Conservation (phyloP, 1,140 invertebrate species). For the Agrypnia vestita region DNA sequence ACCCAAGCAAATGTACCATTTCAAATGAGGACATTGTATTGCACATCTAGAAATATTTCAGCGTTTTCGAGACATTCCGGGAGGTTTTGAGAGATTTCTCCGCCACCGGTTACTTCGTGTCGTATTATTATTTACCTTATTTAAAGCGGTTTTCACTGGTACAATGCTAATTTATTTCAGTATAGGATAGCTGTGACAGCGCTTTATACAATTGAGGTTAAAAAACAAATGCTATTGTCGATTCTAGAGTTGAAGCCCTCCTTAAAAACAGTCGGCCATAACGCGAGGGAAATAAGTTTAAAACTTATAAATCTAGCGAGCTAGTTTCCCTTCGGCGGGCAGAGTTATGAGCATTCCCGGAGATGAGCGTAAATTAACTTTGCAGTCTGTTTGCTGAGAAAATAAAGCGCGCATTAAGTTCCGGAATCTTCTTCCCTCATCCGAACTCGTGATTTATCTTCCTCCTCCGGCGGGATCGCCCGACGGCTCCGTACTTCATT, state of each 20-base stretch:
- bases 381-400: slow-evolving; percentile 54
- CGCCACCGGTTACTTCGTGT: no score
- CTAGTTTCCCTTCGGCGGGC: slow-evolving; percentile 34
- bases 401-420: slow-evolving; percentile 52
- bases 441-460: slow-evolving; percentile 54
- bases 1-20: no score
- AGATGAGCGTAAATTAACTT: slow-evolving; percentile 55
- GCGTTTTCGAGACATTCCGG: no score
- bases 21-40: no score
- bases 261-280: no score
- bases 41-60: no score
- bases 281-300: background rate
- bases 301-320: slow-evolving; percentile 22
- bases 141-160: no score
- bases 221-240: background rate
- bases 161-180: no score
- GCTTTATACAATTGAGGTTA: no score
- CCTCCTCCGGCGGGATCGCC: slow-evolving; percentile 23
- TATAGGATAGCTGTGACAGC: no score
- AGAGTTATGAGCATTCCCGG: slow-evolving; percentile 51
- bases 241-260: background rate
- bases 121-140: no score
- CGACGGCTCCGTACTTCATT: slow-evolving; percentile 48
- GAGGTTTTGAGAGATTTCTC: no score
- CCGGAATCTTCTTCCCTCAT: slow-evolving; percentile 40